These are phyloP conservation scores for Linyphia triangularis DNA, from an alignment of 2,888 invertebrate genomes.

Conservation along the genomic window DNA sequence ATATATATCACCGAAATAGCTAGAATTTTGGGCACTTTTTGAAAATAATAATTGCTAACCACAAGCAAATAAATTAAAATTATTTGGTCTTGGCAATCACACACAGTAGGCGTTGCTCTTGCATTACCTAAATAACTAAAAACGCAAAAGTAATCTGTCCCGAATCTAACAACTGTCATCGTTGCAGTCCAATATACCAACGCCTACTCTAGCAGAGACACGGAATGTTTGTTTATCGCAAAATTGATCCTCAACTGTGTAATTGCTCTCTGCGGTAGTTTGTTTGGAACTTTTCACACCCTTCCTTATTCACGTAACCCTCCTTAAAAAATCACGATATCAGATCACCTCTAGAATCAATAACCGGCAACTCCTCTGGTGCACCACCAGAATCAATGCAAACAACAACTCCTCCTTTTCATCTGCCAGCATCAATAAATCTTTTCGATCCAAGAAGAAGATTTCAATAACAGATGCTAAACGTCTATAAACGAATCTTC, in stretches of 20 bases:
- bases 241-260: constrained; percentile 19
- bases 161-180: no score
- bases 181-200: background rate
- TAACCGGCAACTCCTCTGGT: background rate
- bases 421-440: background rate
- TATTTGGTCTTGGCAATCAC: no score
- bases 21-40: no score
- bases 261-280: constrained; percentile 24
- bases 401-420: constrained; percentile 17
- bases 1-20: no score
- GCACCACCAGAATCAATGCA: background rate
- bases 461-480: constrained; percentile 68
- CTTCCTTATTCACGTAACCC: background rate
- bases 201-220: background rate
- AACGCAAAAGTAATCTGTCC: no score
- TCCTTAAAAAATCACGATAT: background rate
- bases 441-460: background rate
- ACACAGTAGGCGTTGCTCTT: no score
- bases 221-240: constrained; percentile 15
- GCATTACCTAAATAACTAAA: no score
- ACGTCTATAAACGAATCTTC: constrained; percentile 26
- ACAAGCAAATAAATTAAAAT: no score
- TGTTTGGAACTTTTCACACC: constrained; percentile 16
- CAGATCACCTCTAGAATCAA: constrained; percentile 24
- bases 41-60: no score